phyloP scores from a whole-genome alignment of 2,888 invertebrate genomes.

The Rhaphigaster nebulosa region DNA sequence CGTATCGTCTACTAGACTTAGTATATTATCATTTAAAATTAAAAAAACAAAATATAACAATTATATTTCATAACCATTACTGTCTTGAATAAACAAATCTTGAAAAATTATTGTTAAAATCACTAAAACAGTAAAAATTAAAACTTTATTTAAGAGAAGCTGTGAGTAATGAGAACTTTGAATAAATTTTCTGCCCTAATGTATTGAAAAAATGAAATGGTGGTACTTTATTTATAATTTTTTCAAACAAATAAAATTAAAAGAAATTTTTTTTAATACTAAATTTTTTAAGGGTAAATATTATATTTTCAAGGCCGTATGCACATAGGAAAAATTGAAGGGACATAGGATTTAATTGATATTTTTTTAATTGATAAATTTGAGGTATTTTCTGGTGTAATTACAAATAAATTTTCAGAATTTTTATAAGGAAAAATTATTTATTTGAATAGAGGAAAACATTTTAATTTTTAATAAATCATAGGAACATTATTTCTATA shows the following conservation, averaged over 20 bases:
- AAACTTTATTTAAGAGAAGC: background rate
- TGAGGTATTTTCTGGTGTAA: too few species aligned
- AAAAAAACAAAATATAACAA: background rate
- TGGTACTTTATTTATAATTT: background rate
- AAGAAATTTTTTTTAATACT: too few species aligned
- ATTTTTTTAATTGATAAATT: too few species aligned
- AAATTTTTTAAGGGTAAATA: too few species aligned
- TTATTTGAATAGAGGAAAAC: background rate
- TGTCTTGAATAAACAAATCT: background rate
- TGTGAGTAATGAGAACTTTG: background rate
- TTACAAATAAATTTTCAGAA: background rate
- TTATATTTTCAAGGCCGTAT: background rate
- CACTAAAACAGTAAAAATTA: background rate
- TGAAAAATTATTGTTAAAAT: background rate
- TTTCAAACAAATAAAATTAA: background rate
- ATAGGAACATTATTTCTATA: background rate
- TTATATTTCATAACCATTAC: background rate
- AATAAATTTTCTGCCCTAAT: background rate
- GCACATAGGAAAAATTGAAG: background rate
- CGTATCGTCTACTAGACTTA: background rate
- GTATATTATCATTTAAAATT: background rate
- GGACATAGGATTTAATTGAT: too few species aligned
- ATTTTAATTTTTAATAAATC: background rate
- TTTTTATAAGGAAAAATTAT: background rate
- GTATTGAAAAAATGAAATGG: background rate